phyloP scores from a whole-genome alignment of 2,797 vertebrate species.

The Rhinophrynus dorsalis region DNA sequence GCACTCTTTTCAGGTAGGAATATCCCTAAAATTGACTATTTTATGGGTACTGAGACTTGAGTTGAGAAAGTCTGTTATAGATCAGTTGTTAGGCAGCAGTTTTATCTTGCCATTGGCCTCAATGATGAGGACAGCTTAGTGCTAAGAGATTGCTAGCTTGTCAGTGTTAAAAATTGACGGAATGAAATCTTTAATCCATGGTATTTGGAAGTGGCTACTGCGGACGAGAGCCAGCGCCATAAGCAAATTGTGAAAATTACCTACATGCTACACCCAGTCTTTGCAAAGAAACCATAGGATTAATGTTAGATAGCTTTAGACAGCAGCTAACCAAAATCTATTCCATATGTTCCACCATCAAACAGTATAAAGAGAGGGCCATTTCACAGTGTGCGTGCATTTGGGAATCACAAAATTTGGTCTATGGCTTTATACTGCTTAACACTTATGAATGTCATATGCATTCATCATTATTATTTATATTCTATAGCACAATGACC shows the following conservation, averaged over 20 bases:
- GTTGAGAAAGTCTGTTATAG: no score
- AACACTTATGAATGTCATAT: background rate
- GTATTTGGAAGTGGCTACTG: slow-evolving; percentile 30
- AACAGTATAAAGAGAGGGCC: slow-evolving; percentile 7
- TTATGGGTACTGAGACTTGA: no score
- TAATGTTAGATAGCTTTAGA: slow-evolving; percentile 27
- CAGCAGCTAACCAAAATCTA: slow-evolving; percentile 33
- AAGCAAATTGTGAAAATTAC: slow-evolving; percentile 37
- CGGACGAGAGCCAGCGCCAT: slow-evolving; percentile 25
- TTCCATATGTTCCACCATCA: slow-evolving; percentile 28
- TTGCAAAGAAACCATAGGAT: background rate
- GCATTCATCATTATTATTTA: slow-evolving; percentile 18
- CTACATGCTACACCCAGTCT: background rate
- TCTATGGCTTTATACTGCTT: slow-evolving; percentile 1
- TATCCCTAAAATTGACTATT: no score
- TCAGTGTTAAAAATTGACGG: slow-evolving; percentile 9
- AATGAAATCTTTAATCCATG: slow-evolving; percentile 37
- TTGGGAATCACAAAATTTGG: slow-evolving; percentile 1
- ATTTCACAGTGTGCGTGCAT: background rate
- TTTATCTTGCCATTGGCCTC: no score
- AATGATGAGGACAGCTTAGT: no score
- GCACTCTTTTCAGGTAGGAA: no score
- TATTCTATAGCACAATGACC: background rate
- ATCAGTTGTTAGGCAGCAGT: no score
- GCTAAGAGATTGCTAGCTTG: background rate